Percentiles rank a stretch among this genome's conserved stretches.
Evolutionary conservation across 2,113 vertebrate species (phyloP).

Genomic region (Scolopax mira): DNA sequence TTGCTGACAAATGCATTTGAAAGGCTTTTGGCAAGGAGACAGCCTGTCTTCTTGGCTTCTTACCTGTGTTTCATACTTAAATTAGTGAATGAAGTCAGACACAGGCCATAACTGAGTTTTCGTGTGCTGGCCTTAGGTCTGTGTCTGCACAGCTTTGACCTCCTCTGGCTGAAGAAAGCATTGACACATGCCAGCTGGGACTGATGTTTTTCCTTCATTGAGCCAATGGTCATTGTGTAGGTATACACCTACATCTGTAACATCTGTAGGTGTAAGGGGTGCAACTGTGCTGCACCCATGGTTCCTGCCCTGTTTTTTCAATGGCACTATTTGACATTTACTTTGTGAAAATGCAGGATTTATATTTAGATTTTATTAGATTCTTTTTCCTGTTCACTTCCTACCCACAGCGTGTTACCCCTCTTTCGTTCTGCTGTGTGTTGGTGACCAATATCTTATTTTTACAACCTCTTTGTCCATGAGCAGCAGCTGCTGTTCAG

Average conservation of each 20-base stretch:
- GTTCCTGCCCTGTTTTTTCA: background rate
- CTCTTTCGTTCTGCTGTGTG: background rate
- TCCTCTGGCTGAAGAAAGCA: background rate
- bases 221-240: background rate
- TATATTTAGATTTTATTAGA: background rate
- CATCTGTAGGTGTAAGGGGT: background rate
- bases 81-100: background rate
- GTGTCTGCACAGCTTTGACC: background rate
- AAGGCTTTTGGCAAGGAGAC: background rate
- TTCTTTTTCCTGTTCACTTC: background rate
- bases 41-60: background rate
- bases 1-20: background rate
- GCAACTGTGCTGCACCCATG: background rate
- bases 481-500: background rate
- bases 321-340: background rate
- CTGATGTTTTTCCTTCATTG: background rate
- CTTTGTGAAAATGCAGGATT: background rate
- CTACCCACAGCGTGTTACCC: background rate
- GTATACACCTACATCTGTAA: no score
- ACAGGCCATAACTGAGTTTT: background rate
- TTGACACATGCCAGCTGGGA: rapidly evolving
- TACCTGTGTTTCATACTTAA: background rate
- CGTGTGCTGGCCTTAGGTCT: background rate
- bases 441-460: background rate
- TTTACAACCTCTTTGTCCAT: background rate